Base-by-base conservation (phyloP, 2,113 vertebrate genomes). In the Macrotis lagotis region DNA sequence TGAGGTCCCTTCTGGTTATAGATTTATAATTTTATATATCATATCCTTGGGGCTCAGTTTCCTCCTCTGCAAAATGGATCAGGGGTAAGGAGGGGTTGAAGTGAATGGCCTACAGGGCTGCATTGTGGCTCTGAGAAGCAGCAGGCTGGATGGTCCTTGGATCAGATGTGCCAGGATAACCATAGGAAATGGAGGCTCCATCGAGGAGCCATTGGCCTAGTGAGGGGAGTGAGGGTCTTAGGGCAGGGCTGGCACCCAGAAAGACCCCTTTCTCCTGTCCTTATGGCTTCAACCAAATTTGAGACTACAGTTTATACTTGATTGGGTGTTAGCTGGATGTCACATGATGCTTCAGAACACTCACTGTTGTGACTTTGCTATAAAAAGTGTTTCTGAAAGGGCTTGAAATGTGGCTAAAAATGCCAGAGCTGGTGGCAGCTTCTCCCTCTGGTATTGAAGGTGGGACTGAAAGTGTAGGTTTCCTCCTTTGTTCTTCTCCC, bases 331-430 rank as follows among this genome's bases (percentile, higher is more conserved):
- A 16, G 51, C 51, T 22, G 14, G 51, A 10, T 19, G 2, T 3
- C 22, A 2, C 51, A 16, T 19, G 51, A 51, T 51, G 51, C 14
- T 3, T 51, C 22, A 48, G 44, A 98, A 98, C 98, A 96, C 97
- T 97, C 97, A 94, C 98, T 97, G 92, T 98, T 97, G 98, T 98
- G 98, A 98, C 98, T 98, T 99, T 98, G 98, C 98, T 98, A 98
- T 98, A 98, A 98, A 97, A 98, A 96, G 93, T 97, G 98, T 98
- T 98, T 98, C 98, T 97, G 97, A 98, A 97, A 97, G 98, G 98
- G 98, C 99, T 99, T 99, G 98, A 99, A 99, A 99, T 98, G 98
- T 98, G 98, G 99, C 98, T 98, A 98, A 99, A 98, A 99, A 98
- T 98, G 98, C 98, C 98, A 98, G 98, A 98, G 98, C 98, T 98